phyloP scores from a whole-genome alignment of 2,888 invertebrate genomes.

The Polyommatus iphigenia region DNA sequence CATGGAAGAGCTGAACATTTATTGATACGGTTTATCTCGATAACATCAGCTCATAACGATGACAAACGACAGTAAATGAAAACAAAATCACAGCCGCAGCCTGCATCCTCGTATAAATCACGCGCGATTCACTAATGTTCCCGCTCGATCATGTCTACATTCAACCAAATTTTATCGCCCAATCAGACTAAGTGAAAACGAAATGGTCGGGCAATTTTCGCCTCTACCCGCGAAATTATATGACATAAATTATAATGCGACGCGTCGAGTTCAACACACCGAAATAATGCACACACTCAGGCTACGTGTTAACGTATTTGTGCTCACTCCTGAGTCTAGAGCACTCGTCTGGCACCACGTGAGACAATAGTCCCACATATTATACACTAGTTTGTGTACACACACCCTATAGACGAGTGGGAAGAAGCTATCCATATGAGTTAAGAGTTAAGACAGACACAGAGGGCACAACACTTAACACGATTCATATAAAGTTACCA shows the following conservation, averaged over 20 bases:
- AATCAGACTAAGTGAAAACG: slow-evolving; percentile 20
- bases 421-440: background rate
- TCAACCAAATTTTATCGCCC: slow-evolving; percentile 13
- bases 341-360: slow-evolving; percentile 19
- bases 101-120: slow-evolving; percentile 14
- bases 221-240: background rate
- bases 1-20: slow-evolving; percentile 6
- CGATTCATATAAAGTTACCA: background rate
- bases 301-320: slow-evolving; percentile 15
- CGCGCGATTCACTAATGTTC: slow-evolving; percentile 7
- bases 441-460: background rate
- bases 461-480: background rate
- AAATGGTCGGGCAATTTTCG: background rate
- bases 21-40: slow-evolving; percentile 2
- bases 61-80: slow-evolving; percentile 7
- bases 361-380: slow-evolving; percentile 9
- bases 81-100: background rate
- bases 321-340: background rate
- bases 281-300: slow-evolving; percentile 7
- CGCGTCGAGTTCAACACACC: slow-evolving; percentile 24
- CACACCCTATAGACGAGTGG: background rate
- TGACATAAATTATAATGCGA: background rate
- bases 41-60: slow-evolving; percentile 5
- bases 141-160: slow-evolving; percentile 11
- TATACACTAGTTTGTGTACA: background rate